Percentiles rank a stretch among this genome's conserved stretches.
These are phyloP conservation scores for Perca schrenkii DNA, from an alignment of 2,113 vertebrate species.

Conservation along the genomic window DNA sequence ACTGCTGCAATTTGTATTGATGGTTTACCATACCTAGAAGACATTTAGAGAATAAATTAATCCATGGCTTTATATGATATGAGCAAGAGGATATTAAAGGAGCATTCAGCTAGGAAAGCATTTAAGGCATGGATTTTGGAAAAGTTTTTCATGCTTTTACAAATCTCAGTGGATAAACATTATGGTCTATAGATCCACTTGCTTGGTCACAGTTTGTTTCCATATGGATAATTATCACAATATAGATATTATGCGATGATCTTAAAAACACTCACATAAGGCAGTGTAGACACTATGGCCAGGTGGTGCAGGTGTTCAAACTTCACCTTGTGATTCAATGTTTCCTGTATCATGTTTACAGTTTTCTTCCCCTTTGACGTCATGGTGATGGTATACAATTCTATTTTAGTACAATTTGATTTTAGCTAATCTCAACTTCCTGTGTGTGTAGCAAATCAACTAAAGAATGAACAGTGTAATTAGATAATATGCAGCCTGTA, in stretches of 20 bases:
- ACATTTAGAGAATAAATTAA: conserved; percentile 15
- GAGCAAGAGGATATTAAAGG: background rate
- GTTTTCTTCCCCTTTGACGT: conserved; percentile 46
- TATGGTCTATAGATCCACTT: conserved; percentile 20
- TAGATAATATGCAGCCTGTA: conserved; percentile 34
- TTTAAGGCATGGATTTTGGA: conserved; percentile 15
- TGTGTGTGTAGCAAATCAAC: conserved; percentile 37
- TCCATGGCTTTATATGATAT: conserved; percentile 16
- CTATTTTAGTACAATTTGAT: conserved; percentile 40
- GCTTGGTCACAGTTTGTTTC: conserved; percentile 10
- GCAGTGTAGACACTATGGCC: conserved; percentile 48
- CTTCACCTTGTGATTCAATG: conserved; percentile 51
- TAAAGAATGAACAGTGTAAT: conserved; percentile 7
- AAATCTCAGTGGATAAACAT: conserved; percentile 48
- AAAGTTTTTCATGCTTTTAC: conserved; percentile 28
- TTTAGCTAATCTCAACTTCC: conserved; percentile 25
- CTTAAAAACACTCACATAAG: conserved; percentile 10
- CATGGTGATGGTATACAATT: conserved; percentile 30
- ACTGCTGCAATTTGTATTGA: conserved; percentile 12
- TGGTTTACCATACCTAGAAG: conserved; percentile 24
- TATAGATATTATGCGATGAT: conserved; percentile 17
- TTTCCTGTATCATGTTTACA: conserved; percentile 73
- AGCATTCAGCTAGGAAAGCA: background rate
- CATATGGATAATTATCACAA: conserved; percentile 11
- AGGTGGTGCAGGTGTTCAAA: conserved; percentile 51